A percentile compares a stretch with the other conserved stretches of the same genome.
Evolutionary conservation across 2,888 invertebrate genomes (phyloP).

Genomic region (Cacoxenus indagator): DNA sequence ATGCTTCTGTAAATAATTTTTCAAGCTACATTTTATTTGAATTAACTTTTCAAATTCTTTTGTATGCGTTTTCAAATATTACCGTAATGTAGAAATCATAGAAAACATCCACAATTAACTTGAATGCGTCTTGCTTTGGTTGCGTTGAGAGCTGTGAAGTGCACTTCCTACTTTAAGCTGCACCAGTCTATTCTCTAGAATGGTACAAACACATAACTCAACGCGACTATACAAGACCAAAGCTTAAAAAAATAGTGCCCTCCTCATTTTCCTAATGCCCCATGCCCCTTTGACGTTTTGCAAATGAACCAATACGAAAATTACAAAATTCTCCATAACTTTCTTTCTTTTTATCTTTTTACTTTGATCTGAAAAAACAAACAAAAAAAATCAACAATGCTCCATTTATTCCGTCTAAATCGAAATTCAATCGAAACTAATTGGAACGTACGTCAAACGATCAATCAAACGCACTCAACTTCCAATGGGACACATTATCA

Average conservation of each 20-base stretch:
- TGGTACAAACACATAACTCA: too few species aligned
- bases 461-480: background rate
- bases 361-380: constrained; percentile 20
- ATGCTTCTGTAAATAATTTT: background rate
- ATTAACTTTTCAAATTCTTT: background rate
- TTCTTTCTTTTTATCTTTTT: constrained; percentile 47
- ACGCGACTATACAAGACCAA: background rate
- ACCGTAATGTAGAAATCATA: constrained; percentile 2
- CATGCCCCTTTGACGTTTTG: constrained; percentile 29
- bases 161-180: too few species aligned
- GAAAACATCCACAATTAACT: constrained; percentile 16
- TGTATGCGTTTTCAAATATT: background rate
- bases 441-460: constrained; percentile 7
- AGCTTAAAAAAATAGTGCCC: background rate
- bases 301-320: constrained; percentile 32
- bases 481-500: background rate
- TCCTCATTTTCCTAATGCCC: background rate
- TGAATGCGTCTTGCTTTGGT: background rate
- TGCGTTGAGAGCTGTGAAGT: background rate
- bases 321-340: constrained; percentile 49
- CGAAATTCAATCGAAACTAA: constrained; percentile 24
- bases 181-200: too few species aligned
- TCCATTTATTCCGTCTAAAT: constrained; percentile 42
- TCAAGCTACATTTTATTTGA: background rate
- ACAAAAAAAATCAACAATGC: constrained; percentile 34